Evolutionary conservation across 1,140 invertebrate species (phyloP).

Genomic region (Calliphora vicina): DNA sequence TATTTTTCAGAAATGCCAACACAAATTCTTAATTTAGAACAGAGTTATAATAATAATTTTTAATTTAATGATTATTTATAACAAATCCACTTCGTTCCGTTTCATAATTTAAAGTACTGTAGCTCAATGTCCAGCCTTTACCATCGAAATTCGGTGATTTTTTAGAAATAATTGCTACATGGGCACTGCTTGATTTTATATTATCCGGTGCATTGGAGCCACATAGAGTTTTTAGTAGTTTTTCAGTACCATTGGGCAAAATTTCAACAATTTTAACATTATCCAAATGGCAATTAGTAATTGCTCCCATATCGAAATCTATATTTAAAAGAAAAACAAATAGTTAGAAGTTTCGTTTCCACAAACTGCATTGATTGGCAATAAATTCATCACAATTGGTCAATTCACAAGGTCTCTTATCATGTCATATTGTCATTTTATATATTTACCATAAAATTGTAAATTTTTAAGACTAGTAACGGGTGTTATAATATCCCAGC

Average conservation of each 20-base stretch:
- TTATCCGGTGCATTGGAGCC: neutral
- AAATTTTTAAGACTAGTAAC: slow-evolving; percentile 66
- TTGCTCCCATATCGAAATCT: slow-evolving; percentile 72
- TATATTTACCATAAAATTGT: slow-evolving; percentile 66
- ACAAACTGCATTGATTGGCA: too few species aligned
- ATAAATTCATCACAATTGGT: too few species aligned
- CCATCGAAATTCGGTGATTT: slow-evolving; percentile 73
- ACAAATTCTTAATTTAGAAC: too few species aligned
- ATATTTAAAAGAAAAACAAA: slow-evolving; percentile 48
- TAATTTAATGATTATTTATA: too few species aligned
- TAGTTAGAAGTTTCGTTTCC: too few species aligned
- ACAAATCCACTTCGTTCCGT: neutral
- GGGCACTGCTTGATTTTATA: slow-evolving; percentile 62
- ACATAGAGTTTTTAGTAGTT: slow-evolving; percentile 65
- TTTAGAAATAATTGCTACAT: slow-evolving; percentile 68
- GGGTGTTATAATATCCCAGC: slow-evolving; percentile 76
- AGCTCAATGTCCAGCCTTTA: slow-evolving; percentile 66
- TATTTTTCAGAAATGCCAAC: too few species aligned
- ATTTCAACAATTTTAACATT: slow-evolving; percentile 69
- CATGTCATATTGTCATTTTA: too few species aligned
- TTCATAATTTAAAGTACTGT: neutral
- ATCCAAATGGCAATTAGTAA: slow-evolving; percentile 66
- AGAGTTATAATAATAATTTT: too few species aligned
- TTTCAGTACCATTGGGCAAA: slow-evolving; percentile 47
- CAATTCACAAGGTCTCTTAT: slow-evolving; percentile 33